Evolutionary conservation across 1,140 invertebrate genomes (phyloP).

Genomic region (Bradysia coprophila): DNA sequence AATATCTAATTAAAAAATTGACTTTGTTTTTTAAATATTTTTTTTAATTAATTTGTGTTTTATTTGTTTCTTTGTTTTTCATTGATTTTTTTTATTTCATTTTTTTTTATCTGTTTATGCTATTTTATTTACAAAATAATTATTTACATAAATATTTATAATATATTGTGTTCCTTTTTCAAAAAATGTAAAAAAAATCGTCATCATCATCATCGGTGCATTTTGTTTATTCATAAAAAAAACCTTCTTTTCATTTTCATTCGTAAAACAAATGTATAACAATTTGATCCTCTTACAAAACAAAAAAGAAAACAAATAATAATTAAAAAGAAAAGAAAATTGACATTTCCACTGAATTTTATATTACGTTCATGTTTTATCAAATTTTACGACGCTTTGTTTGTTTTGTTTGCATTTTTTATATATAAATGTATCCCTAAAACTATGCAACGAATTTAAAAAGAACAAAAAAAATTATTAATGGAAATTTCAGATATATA

Average conservation of each 20-base stretch:
- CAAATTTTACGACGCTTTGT: too few species aligned
- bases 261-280: too few species aligned
- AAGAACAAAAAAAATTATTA: too few species aligned
- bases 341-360: too few species aligned
- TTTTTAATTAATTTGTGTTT: conserved; percentile 18
- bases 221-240: neutral
- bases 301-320: neutral
- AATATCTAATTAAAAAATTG: conserved; percentile 19
- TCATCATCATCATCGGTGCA: too few species aligned
- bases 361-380: too few species aligned
- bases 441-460: too few species aligned
- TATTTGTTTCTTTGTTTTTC: conserved; percentile 15
- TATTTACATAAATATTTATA: conserved; percentile 1
- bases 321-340: neutral
- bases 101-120: neutral
- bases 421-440: too few species aligned
- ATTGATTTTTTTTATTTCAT: conserved; percentile 5
- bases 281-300: too few species aligned
- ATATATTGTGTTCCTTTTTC: conserved; percentile 6
- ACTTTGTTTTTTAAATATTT: neutral
- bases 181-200: conserved; percentile 1
- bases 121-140: neutral
- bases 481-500: too few species aligned
- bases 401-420: too few species aligned
- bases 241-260: too few species aligned